Evolutionary conservation across 2,113 vertebrate genomes (phyloP).

Genomic region (Semicossyphus pulcher): DNA sequence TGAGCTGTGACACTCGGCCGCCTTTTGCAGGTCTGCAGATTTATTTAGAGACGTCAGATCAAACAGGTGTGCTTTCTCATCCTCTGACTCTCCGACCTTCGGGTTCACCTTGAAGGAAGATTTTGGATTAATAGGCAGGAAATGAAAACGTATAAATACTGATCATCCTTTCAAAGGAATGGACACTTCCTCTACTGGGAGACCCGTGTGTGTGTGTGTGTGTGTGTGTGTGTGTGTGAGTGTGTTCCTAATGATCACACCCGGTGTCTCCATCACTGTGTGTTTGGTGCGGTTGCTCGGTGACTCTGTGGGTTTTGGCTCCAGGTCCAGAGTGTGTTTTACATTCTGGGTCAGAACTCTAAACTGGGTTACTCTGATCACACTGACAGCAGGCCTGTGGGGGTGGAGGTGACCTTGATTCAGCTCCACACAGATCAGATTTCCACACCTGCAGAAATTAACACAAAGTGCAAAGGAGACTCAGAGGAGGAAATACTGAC

Average conservation of each 20-base stretch:
- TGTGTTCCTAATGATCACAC: constrained; percentile 1
- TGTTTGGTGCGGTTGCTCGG: constrained; percentile 40
- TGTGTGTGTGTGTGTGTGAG: neutral
- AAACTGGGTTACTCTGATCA: constrained; percentile 32
- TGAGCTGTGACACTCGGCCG: neutral
- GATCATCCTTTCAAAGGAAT: neutral
- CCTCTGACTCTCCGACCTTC: neutral
- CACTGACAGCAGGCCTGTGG: neutral
- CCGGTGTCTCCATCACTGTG: constrained; percentile 33
- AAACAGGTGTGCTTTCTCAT: neutral
- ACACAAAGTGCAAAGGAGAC: neutral
- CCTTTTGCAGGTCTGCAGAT: too few species aligned
- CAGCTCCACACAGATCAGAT: too few species aligned
- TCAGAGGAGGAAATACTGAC: neutral
- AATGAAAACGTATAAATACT: neutral
- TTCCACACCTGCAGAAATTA: neutral
- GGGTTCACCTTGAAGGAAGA: neutral
- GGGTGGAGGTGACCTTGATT: neutral
- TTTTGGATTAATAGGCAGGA: neutral
- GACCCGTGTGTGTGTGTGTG: neutral
- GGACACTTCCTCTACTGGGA: neutral
- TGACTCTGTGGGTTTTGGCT: constrained; percentile 40
- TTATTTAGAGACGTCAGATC: too few species aligned
- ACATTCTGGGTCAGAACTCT: constrained; percentile 40
- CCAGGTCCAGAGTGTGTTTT: constrained; percentile 12